Conservation (phyloP, 2,797 vertebrate genomes). For the Mareca penelope region DNA sequence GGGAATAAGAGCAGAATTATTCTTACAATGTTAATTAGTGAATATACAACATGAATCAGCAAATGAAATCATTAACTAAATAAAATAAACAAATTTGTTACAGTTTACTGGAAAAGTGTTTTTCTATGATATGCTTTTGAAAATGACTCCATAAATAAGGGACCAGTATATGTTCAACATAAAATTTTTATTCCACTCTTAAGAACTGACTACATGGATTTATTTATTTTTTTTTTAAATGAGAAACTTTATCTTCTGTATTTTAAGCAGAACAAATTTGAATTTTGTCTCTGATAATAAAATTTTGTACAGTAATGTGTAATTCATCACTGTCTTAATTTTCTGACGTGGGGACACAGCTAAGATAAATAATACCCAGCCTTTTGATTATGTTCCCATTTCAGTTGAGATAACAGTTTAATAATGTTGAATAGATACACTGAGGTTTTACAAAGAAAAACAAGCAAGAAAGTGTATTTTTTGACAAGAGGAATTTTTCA, state of each 20-base stretch:
- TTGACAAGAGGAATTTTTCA: conserved; percentile 18
- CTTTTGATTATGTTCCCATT: conserved; percentile 59
- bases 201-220: conserved; percentile 58
- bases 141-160: conserved; percentile 63
- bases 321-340: conserved; percentile 79
- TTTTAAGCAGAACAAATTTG: conserved; percentile 81
- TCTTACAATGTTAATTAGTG: background rate
- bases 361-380: conserved; percentile 62
- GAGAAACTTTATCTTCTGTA: conserved; percentile 79
- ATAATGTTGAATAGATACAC: conserved; percentile 2
- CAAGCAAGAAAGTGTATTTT: background rate
- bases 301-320: conserved; percentile 82
- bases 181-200: conserved; percentile 63
- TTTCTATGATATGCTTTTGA: conserved; percentile 65
- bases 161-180: conserved; percentile 55
- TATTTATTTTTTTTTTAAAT: conserved; percentile 70
- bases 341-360: conserved; percentile 48
- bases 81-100: conserved; percentile 55
- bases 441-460: background rate
- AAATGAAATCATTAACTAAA: conserved; percentile 63
- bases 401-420: conserved; percentile 40
- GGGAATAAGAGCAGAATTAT: conserved; percentile 30
- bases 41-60: conserved; percentile 1
- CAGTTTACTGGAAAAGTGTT: conserved; percentile 53
- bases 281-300: conserved; percentile 86